These are phyloP conservation scores for Pristionchus japonicus DNA, from an alignment of 2,888 invertebrate species.

Conservation along the genomic window DNA sequence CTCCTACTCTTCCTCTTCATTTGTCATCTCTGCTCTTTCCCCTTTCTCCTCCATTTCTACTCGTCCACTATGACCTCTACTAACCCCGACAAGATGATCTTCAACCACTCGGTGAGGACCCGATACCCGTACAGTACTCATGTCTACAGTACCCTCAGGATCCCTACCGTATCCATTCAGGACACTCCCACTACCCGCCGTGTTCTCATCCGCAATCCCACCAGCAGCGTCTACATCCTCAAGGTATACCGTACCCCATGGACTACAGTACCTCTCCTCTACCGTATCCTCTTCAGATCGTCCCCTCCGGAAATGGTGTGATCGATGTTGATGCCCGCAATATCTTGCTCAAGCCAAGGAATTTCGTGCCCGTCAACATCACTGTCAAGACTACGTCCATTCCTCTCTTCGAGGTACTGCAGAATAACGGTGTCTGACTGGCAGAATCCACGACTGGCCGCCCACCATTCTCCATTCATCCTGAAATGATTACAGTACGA, in stretches of 20 bases:
- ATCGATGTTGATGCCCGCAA: neutral
- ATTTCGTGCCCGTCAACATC: neutral
- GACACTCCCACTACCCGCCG: neutral
- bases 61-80: neutral
- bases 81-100: conserved; percentile 2
- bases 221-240: neutral
- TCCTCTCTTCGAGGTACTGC: neutral
- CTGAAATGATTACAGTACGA: neutral
- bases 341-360: neutral
- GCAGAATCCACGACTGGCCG: neutral
- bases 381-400: neutral
- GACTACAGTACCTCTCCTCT: neutral
- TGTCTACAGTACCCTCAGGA: neutral
- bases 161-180: neutral
- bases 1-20: neutral
- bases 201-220: neutral
- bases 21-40: neutral
- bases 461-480: neutral
- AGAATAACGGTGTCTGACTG: neutral
- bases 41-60: neutral
- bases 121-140: neutral
- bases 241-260: conserved; percentile 6
- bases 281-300: neutral
- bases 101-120: conserved; percentile 4
- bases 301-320: neutral